Evolutionary conservation across 1,140 invertebrate genomes (phyloP), one percentile per base, ranked within the genome.

Genomic region (Calephelis nemesis): DNA sequence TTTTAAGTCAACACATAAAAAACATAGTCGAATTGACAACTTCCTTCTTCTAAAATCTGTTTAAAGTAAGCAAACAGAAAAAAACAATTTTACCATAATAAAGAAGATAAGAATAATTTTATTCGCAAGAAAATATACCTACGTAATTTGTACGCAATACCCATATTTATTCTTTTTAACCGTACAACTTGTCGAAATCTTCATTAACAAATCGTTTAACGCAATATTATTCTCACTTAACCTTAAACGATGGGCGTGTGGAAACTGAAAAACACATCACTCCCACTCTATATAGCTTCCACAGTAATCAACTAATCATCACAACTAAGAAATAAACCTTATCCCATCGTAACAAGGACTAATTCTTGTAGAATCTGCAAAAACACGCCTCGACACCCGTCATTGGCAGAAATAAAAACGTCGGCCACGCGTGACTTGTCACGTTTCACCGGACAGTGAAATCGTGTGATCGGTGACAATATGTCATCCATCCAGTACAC

Each of bases 401-500:
- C 87, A 91, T 91, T 91, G 88, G 88, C 88, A 91, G 88, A 91
- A 91, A 89, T 91, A 91, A 91, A 91, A 91, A 91, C 85, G 78
- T 79, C 83, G 80, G 83, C 84, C 83, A 89, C 87, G 87, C 87
- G 86, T 90, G 87, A 87, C 85, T 83, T 79, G 88, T 90, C 88
- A 90, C 88, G 87, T 89, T 82, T 85, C 77, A 82, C 75, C 79
- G 88, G 87, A 84, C 87, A 86, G 85, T 81, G 86, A 87, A 85
- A 88, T 91, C 88, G 88, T 88, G 84, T 81, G 83, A 77, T 77
- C 81, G 79, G 81, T 81, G 86, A 91, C 88, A 91, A 91, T 89
- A 82, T 90, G 83, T 88, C 83, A 85, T 74, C 72, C 75, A 62
- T 69, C 88, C 85, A 80, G 60, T 58, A 15, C 67, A 76, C 64